Evolutionary conservation across 2,113 vertebrate species (phyloP), one percentile per base, ranked within the genome.

Genomic region (Epinephelus fuscoguttatus): DNA sequence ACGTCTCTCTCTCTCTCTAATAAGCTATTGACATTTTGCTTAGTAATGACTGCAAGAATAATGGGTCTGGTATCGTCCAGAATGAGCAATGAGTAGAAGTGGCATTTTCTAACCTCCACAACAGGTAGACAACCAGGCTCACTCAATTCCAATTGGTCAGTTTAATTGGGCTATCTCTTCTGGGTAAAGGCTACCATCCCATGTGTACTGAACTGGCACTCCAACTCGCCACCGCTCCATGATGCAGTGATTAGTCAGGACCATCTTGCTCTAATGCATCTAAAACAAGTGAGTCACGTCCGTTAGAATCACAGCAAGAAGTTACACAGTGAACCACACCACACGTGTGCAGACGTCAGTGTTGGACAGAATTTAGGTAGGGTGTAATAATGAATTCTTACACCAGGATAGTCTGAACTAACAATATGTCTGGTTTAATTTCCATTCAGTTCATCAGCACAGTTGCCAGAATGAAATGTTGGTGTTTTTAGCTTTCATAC

Each of bases 21-120:
- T 88, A 91, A 88, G 82, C 67, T 93, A 93, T 93, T 90, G 91
- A 88, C 91, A 89, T 90, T 91, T 88, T 93, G 88, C 82, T 93
- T 91, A 91, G 91, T 85, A 89, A 94, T 90, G 88, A 92, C 89
- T 90, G 81, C 55, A 76, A 78, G 86, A 91, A 84, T 93, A 90
- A 92, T 92, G 87, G 82, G 33, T 62, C 82, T 81, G n/a, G 61
- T 72, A 80, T 90, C 37, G 56, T 81, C 66, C 27, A 33, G 73
- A 90, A 91, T 91, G 79, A 89, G 81, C 49, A 88, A 84, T 88
- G 77, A 93, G 88, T 88, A 78, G 57, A 88, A 87, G 85, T 87
- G 88, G 73, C 82, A 75, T 91, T 82, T 90, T 79, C 73, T 69
- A 84, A 91, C 84, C 56, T 76, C 53, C 57, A 53, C 62, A 60